Percentiles rank a stretch among this genome's conserved stretches.
These are phyloP conservation scores for Natrix natrix DNA, from an alignment of 2,797 vertebrate genomes.

Conservation along the genomic window DNA sequence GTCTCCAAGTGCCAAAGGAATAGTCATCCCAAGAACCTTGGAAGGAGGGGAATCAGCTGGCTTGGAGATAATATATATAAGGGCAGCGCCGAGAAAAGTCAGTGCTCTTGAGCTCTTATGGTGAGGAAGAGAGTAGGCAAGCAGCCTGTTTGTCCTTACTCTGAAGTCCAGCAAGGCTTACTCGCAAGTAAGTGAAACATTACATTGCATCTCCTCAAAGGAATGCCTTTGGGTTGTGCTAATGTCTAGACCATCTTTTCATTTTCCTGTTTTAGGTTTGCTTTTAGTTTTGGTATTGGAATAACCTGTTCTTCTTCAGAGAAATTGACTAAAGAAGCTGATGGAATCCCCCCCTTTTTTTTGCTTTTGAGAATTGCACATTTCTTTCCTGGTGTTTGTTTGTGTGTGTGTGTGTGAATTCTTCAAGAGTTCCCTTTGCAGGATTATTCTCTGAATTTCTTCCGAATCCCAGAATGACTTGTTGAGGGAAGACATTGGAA, in stretches of 20 bases:
- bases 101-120: background rate
- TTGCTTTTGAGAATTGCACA: background rate
- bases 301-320: background rate
- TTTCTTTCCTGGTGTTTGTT: background rate
- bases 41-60: constrained; percentile 33
- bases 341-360: background rate
- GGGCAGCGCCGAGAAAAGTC: rapidly evolving
- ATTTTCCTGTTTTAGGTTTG: background rate
- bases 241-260: background rate
- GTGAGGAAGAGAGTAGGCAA: constrained; percentile 28
- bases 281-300: background rate
- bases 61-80: constrained; percentile 58
- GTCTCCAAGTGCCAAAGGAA: constrained; percentile 27
- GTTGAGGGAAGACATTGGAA: background rate
- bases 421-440: background rate
- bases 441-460: background rate
- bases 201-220: background rate
- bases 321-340: background rate
- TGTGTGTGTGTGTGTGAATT: background rate
- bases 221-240: background rate
- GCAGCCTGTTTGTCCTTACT: background rate
- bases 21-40: background rate
- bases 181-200: background rate
- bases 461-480: background rate
- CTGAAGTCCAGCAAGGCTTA: background rate